Evolutionary conservation across 2,797 vertebrate species (phyloP).

Genomic region (Chloroceryle inda): DNA sequence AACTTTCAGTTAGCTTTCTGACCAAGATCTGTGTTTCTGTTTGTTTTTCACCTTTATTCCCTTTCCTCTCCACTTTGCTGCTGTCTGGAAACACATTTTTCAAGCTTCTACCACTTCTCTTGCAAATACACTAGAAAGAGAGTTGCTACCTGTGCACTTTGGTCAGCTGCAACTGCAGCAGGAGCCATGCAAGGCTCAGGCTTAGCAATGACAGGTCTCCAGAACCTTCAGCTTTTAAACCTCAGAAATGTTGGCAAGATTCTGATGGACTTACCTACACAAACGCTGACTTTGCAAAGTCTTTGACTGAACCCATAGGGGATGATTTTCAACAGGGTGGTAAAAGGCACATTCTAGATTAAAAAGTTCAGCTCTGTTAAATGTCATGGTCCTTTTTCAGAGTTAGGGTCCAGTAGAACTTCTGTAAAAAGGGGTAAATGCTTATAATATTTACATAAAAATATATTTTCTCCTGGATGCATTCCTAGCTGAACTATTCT

Average conservation of each 20-base stretch:
- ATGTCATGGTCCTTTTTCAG: neutral
- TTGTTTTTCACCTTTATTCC: neutral
- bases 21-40: neutral
- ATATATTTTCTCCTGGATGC: neutral
- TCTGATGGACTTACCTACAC: neutral
- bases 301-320: neutral
- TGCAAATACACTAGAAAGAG: accelerated
- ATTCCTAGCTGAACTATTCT: neutral
- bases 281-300: neutral
- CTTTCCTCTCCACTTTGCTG: neutral
- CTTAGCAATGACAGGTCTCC: neutral
- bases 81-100: neutral
- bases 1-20: neutral
- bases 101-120: neutral
- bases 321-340: neutral
- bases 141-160: neutral
- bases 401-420: neutral
- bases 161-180: neutral
- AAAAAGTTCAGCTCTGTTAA: neutral
- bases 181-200: neutral
- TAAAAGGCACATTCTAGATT: neutral
- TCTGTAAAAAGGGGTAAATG: neutral
- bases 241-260: neutral
- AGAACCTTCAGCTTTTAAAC: neutral
- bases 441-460: neutral